Conservation (phyloP, 2,113 vertebrate genomes). For the Coregonus clupeaformis region DNA sequence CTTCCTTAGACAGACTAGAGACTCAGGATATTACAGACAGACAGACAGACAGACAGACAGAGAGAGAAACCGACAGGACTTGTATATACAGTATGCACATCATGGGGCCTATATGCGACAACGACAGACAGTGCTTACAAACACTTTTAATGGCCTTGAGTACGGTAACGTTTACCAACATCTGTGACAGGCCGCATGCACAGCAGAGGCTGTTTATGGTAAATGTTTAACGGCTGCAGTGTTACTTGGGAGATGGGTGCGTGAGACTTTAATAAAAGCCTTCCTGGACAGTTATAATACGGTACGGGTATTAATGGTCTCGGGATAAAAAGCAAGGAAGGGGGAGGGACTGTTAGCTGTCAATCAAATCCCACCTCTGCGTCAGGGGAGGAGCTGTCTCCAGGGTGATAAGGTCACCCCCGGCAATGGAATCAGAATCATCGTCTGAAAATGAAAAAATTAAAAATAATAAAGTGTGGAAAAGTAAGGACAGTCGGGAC, state of each 20-base stretch:
- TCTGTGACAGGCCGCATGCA: too few species aligned
- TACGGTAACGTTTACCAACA: not conserved
- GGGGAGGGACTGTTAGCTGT: conserved; percentile 14
- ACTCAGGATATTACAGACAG: too few species aligned
- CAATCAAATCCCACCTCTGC: conserved; percentile 44
- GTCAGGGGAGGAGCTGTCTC: conserved; percentile 48
- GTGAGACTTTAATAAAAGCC: conserved; percentile 13
- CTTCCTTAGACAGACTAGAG: not conserved
- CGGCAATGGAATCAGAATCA: conserved; percentile 47
- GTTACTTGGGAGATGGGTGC: not conserved
- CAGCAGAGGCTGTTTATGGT: too few species aligned
- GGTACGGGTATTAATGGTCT: conserved; percentile 43
- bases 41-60: too few species aligned
- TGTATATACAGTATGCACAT: too few species aligned
- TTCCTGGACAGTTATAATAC: conserved; percentile 17
- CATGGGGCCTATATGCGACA: too few species aligned
- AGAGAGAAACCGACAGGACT: too few species aligned
- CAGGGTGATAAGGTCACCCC: conserved; percentile 57
- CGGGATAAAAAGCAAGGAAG: conserved; percentile 23
- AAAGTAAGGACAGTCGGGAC: conserved; percentile 2
- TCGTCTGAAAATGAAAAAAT: not conserved
- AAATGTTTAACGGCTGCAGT: too few species aligned
- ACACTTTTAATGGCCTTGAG: too few species aligned
- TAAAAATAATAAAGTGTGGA: not conserved
- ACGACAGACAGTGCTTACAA: too few species aligned